These are phyloP conservation scores for Palythoa grandiflora DNA, from an alignment of 92 coral and sea anemone species.

Conservation along the genomic window DNA sequence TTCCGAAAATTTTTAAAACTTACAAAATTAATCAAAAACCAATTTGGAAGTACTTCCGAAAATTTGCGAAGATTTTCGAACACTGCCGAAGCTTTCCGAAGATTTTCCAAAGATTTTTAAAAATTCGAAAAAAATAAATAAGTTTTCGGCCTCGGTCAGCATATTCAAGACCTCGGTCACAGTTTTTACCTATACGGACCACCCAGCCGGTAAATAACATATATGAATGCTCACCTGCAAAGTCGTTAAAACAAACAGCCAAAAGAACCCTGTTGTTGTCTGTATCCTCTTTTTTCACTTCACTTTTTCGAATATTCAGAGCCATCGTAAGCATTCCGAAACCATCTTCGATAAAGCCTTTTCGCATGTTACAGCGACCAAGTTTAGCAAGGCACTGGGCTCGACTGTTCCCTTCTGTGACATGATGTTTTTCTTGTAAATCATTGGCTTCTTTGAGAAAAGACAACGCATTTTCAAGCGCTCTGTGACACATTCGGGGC, in stretches of 20 bases:
- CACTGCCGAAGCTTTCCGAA: no score
- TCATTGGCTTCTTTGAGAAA: constrained; percentile 44
- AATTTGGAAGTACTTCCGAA: no score
- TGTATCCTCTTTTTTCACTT: not conserved
- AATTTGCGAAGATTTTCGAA: no score
- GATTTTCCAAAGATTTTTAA: no score
- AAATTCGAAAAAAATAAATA: no score
- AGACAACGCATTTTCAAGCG: constrained; percentile 47
- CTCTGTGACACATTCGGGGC: constrained; percentile 31
- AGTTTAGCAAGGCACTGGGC: constrained; percentile 49
- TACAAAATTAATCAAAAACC: no score
- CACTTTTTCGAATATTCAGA: not conserved
- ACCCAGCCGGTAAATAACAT: no score
- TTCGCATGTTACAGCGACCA: constrained; percentile 54
- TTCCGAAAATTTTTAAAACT: no score
- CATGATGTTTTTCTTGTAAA: constrained; percentile 25
- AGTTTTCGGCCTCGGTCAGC: no score
- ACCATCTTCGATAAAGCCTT: not conserved
- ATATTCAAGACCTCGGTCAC: no score
- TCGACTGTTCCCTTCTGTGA: constrained; percentile 43
- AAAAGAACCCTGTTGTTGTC: constrained; percentile 46
- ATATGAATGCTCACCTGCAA: constrained; percentile 58
- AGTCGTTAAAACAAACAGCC: constrained; percentile 57
- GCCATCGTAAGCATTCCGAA: constrained; percentile 49
- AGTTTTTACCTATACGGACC: no score